Percentiles rank a stretch among this genome's conserved stretches.
Evolutionary conservation across 1,140 invertebrate genomes (phyloP).

Genomic region (Ostrea denselamellosa): DNA sequence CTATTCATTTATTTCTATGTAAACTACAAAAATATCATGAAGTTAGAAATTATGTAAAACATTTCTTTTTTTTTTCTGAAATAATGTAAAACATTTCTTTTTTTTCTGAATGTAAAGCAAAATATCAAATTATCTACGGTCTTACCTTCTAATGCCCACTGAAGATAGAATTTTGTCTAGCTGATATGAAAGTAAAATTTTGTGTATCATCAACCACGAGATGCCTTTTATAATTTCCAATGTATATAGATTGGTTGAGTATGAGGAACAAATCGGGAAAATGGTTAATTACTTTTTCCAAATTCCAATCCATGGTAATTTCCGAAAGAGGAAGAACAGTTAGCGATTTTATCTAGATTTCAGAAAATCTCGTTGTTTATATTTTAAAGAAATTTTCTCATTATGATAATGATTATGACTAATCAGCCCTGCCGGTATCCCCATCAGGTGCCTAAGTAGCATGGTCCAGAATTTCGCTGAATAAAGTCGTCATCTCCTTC

Average conservation of each 20-base stretch:
- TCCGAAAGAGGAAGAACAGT: background rate
- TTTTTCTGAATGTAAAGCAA: too few relatives aligned
- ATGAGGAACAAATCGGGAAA: background rate
- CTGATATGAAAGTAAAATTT: background rate
- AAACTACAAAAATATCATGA: too few relatives aligned
- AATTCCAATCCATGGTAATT: background rate
- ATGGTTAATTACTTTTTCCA: background rate
- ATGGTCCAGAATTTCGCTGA: slow-evolving; percentile 12
- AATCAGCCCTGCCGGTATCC: background rate
- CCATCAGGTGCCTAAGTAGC: background rate
- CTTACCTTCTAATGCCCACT: background rate
- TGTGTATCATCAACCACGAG: background rate
- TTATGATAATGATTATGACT: too few relatives aligned
- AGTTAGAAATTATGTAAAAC: too few relatives aligned
- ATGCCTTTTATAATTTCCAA: background rate
- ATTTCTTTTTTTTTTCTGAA: too few relatives aligned
- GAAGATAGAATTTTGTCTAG: background rate
- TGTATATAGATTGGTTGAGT: background rate
- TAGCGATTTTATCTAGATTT: background rate
- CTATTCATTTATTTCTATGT: too few relatives aligned
- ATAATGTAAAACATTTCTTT: too few relatives aligned
- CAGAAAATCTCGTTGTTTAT: too few relatives aligned
- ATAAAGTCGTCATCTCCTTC: background rate
- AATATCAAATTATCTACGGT: background rate
- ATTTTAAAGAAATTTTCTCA: too few relatives aligned